Conservation (phyloP, 2,888 invertebrate species). For the Yponomeuta malinellus region DNA sequence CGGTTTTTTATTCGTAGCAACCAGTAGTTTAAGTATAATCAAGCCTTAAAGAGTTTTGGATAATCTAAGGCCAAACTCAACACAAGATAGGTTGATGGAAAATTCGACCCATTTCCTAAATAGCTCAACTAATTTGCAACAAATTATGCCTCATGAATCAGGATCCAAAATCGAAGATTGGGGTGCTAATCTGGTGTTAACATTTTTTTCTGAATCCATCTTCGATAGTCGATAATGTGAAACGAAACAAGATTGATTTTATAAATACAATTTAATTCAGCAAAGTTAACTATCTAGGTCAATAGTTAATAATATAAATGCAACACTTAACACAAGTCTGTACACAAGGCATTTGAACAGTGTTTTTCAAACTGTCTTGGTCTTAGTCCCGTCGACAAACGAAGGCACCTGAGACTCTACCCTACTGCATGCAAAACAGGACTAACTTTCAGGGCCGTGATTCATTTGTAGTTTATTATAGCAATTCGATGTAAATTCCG, state of each 20-base stretch:
- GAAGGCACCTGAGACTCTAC: not conserved
- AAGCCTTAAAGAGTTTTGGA: no score
- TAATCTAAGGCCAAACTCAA: no score
- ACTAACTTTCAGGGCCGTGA: not conserved
- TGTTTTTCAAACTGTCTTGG: not conserved
- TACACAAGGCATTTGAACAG: constrained; percentile 60
- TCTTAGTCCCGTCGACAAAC: not conserved
- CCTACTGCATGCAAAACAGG: not conserved
- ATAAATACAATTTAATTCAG: constrained; percentile 41
- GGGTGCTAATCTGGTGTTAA: no score
- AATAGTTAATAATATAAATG: constrained; percentile 54
- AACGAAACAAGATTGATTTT: constrained; percentile 15
- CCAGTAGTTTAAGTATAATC: no score
- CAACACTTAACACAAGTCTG: constrained; percentile 61
- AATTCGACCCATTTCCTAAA: no score
- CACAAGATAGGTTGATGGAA: no score
- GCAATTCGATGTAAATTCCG: no score
- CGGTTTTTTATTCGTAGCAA: no score
- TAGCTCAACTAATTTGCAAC: no score
- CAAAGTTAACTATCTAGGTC: constrained; percentile 38
- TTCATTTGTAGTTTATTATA: not conserved
- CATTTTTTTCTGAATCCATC: no score
- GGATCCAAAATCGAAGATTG: no score
- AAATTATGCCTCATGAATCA: no score
- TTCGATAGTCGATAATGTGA: not conserved